These are phyloP conservation scores for Phymanthus crucifer DNA, from an alignment of 92 coral and sea anemone genomes.

Conservation along the genomic window DNA sequence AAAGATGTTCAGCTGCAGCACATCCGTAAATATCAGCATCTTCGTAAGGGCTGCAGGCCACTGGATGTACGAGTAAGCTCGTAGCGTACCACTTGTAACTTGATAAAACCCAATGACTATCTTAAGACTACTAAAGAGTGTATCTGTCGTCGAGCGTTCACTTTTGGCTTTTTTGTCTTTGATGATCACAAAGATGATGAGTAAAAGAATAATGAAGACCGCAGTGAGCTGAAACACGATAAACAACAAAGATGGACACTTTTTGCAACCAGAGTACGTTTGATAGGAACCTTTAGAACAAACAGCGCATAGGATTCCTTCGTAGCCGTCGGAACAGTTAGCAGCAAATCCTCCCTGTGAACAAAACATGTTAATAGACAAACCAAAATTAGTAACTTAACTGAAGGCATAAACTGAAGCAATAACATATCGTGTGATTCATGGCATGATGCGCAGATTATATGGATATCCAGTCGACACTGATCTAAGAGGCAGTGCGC, in stretches of 20 bases:
- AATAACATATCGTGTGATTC: neutral
- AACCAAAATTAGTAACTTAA: no score
- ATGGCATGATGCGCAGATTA: neutral
- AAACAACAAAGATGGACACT: slow-evolving; percentile 6
- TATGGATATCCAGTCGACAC: no score
- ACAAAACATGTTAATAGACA: neutral
- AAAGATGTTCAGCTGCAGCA: slow-evolving; percentile 10
- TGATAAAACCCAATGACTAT: slow-evolving; percentile 19
- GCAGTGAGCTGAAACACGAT: slow-evolving; percentile 2
- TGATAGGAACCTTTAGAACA: slow-evolving; percentile 11
- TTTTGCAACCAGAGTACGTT: neutral
- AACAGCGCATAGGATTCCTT: slow-evolving; percentile 11
- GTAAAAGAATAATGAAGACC: neutral
- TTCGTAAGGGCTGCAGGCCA: neutral
- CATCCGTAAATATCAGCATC: neutral
- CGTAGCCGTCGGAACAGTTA: slow-evolving; percentile 2
- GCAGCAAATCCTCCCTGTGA: slow-evolving; percentile 1
- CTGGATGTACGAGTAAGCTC: slow-evolving; percentile 1
- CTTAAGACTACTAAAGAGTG: slow-evolving; percentile 8
- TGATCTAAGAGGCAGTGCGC: no score
- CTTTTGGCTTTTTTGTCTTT: neutral
- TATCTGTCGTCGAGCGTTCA: slow-evolving; percentile 12
- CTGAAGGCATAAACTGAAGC: neutral
- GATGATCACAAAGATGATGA: neutral
- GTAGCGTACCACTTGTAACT: slow-evolving; percentile 12